Evolutionary conservation across 30 jellyfish, hydroid and myxozoan genomes (phyloP).

Genomic region (Aurelia sp.): DNA sequence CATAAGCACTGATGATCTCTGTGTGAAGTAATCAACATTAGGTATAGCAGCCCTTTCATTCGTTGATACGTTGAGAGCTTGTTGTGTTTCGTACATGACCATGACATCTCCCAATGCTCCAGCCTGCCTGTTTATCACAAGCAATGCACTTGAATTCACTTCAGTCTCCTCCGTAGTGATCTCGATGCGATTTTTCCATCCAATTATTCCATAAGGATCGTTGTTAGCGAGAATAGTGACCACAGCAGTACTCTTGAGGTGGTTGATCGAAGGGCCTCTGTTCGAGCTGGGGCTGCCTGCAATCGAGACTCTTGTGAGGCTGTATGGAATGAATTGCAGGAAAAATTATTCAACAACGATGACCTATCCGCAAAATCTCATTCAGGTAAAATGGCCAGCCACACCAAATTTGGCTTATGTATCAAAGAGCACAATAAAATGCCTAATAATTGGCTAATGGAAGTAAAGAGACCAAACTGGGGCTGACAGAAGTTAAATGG

Average conservation of each 20-base stretch:
- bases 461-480: no score
- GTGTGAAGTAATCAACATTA: slow-evolving; percentile 74
- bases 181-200: slow-evolving; percentile 78
- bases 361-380: no score
- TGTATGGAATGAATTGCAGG: neutral
- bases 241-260: slow-evolving; percentile 48
- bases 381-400: no score
- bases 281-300: slow-evolving; percentile 55
- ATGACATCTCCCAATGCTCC: slow-evolving; percentile 81
- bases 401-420: no score
- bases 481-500: no score
- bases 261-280: slow-evolving; percentile 86
- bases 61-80: slow-evolving; percentile 51
- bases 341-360: no score
- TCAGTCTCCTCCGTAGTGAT: slow-evolving; percentile 77
- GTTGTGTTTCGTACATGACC: slow-evolving; percentile 76
- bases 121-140: slow-evolving; percentile 63
- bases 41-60: slow-evolving; percentile 85
- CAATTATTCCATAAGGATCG: slow-evolving; percentile 81
- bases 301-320: slow-evolving; percentile 70
- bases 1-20: slow-evolving; percentile 61
- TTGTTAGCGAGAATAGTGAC: slow-evolving; percentile 82
- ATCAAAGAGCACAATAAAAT: no score
- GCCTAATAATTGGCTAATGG: no score
- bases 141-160: slow-evolving; percentile 80